Evolutionary conservation across 2,888 invertebrate genomes (phyloP).

Genomic region (Galeopsomyia nigrocyanea): DNA sequence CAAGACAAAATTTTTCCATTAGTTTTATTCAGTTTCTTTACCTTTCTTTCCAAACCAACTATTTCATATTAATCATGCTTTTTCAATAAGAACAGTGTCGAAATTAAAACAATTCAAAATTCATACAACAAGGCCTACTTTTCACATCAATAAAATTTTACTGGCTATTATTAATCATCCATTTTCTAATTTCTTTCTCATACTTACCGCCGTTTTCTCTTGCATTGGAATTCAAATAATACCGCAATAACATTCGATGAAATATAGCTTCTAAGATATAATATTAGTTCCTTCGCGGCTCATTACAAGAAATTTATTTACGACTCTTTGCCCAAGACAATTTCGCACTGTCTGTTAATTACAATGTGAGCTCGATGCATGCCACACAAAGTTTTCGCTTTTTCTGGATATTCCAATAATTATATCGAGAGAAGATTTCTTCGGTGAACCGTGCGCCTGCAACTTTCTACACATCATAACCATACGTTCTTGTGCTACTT

Average conservation of each 20-base stretch:
- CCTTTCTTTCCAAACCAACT: not conserved
- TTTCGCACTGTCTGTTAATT: not conserved
- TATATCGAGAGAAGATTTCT: conserved; percentile 3
- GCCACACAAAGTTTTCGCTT: not conserved
- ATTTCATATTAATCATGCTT: no score
- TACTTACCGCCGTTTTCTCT: conserved; percentile 8
- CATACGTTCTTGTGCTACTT: conserved; percentile 9
- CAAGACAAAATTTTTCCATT: not conserved
- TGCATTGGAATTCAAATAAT: not conserved
- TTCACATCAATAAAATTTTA: no score
- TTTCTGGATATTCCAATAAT: not conserved
- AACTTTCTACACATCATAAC: conserved; percentile 17
- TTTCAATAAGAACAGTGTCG: no score
- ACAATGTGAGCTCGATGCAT: not conserved
- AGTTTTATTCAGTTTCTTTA: no score
- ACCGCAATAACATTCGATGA: not conserved
- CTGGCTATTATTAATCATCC: no score
- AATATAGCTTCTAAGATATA: not conserved
- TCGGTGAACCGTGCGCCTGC: not conserved
- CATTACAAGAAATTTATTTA: not conserved
- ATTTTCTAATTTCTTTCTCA: no score
- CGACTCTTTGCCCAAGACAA: not conserved
- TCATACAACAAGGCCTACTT: not conserved
- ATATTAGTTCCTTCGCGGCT: not conserved
- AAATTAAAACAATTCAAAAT: not conserved